phyloP scores from a whole-genome alignment of 1,140 invertebrate genomes.

The Diachasmimorpha longicaudata region DNA sequence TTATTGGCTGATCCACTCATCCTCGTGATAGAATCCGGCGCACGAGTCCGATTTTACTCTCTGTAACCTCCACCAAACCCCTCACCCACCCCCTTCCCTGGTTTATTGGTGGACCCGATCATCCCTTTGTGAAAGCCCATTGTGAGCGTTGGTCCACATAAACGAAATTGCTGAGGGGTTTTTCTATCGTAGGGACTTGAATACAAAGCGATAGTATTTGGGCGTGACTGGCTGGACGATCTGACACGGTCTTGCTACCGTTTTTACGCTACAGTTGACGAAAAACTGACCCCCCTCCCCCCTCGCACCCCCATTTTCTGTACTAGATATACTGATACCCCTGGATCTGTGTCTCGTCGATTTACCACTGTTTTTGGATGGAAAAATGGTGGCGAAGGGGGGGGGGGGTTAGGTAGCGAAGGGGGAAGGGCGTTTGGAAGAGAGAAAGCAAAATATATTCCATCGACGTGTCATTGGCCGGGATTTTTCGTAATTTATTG shows the following conservation, averaged over 20 bases:
- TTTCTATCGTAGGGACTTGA: slow-evolving; percentile 34
- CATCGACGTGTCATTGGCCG: slow-evolving; percentile 14
- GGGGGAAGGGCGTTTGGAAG: not conserved
- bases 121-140: slow-evolving; percentile 50
- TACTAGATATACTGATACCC: not conserved
- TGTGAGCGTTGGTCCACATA: slow-evolving; percentile 54
- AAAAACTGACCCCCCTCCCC: slow-evolving; percentile 44
- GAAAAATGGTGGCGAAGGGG: not conserved
- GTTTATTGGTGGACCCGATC: slow-evolving; percentile 52
- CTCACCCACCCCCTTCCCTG: slow-evolving; percentile 14
- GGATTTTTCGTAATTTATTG: not conserved
- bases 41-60: slow-evolving; percentile 47
- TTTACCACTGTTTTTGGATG: not conserved
- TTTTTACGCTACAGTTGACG: slow-evolving; percentile 48
- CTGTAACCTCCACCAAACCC: slow-evolving; percentile 32
- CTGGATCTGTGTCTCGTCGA: not conserved
- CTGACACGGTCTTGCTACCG: slow-evolving; percentile 46
- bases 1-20: slow-evolving; percentile 54
- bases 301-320: not conserved
- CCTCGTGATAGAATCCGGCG: slow-evolving; percentile 46
- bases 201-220: slow-evolving; percentile 56
- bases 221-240: slow-evolving; percentile 54
- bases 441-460: slow-evolving; percentile 7
- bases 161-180: slow-evolving; percentile 52
- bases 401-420: not conserved